Base-by-base conservation (phyloP, 2,797 vertebrate genomes). In the Agapornis canus region DNA sequence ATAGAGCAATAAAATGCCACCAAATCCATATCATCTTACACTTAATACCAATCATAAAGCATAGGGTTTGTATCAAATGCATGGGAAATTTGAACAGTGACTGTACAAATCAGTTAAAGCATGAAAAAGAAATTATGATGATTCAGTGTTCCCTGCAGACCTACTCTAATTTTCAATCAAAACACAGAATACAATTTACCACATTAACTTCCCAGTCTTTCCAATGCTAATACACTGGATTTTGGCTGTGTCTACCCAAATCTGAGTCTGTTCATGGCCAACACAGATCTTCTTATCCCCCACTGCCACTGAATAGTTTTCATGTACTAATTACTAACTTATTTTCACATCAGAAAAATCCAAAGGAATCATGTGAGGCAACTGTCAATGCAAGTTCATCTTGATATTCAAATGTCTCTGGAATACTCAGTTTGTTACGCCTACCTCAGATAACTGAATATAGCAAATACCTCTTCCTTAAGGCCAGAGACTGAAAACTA, bases 201-300 rank as follows among this genome's bases (percentile, higher is more conserved):
- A 61, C 43, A 40, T 18, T n/a, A 72, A 81, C 4, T 59, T 81
- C 31, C 22, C 68, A 86, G 71, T n/a, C 31, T 47, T 82, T 61
- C 27, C 2, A 0, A 68, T 43, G 87, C 18, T 26, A 86, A 18
- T 6, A 65, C 7, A 39, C 1, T 47, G 20, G 3, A 61, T 47
- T 90, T 82, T 19, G 72, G 43, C 31, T 25, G 31, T 60, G 32
- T 22, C 26, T 60, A 48, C 23, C 25, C 31, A 92, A 43, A 70
- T 56, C 31, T 40, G 21, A 68, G 79, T 4, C 22, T 45, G 29
- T 13, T 47, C 27, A 47, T 2, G 5, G 66, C 19, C 54, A 11
- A 14, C 3, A 31, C 0, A 60, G 10, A 10, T 49, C 45, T 59
- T 35, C 35, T 9, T 3, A 1, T 0, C 6, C 5, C 27, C 27